Conservation (phyloP, 2,888 invertebrate genomes). For the Cataglyphis albicans region DNA sequence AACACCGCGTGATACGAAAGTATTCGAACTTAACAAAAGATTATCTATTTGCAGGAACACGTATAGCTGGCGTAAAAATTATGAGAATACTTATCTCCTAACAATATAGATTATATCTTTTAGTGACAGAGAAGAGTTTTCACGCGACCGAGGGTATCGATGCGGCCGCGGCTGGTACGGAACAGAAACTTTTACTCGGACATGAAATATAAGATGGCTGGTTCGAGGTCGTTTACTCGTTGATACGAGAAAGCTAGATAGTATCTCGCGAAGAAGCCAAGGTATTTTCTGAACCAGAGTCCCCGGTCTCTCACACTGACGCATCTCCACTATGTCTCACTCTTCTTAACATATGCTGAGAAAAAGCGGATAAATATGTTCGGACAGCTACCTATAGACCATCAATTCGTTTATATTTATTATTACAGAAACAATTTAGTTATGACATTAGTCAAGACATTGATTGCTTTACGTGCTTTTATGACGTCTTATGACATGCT, state of each 20-base stretch:
- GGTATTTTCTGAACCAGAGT: conserved; percentile 73
- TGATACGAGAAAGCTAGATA: conserved; percentile 83
- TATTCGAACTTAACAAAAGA: conserved; percentile 24
- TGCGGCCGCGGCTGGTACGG: conserved; percentile 45
- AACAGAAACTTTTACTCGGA: conserved; percentile 79
- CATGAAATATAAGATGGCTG: conserved; percentile 78
- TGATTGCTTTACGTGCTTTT: neutral
- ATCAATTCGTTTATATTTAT: neutral
- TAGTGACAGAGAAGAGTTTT: conserved; percentile 46
- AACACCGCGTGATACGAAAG: conserved; percentile 15
- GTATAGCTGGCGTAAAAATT: conserved; percentile 27
- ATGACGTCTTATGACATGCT: too few species aligned
- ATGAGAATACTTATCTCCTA: conserved; percentile 39
- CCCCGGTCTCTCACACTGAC: conserved; percentile 40
- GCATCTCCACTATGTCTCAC: conserved; percentile 33
- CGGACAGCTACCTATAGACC: neutral
- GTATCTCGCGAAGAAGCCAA: conserved; percentile 80
- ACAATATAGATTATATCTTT: conserved; percentile 40
- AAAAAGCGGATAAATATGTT: conserved; percentile 5
- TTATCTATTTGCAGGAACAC: conserved; percentile 23
- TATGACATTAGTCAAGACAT: neutral
- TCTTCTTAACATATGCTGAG: neutral
- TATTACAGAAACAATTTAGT: neutral
- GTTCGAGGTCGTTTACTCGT: conserved; percentile 82
- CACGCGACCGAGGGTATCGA: conserved; percentile 62